Evolutionary conservation across 2,888 invertebrate genomes (phyloP).

Genomic region (Mesorhabditis belari): DNA sequence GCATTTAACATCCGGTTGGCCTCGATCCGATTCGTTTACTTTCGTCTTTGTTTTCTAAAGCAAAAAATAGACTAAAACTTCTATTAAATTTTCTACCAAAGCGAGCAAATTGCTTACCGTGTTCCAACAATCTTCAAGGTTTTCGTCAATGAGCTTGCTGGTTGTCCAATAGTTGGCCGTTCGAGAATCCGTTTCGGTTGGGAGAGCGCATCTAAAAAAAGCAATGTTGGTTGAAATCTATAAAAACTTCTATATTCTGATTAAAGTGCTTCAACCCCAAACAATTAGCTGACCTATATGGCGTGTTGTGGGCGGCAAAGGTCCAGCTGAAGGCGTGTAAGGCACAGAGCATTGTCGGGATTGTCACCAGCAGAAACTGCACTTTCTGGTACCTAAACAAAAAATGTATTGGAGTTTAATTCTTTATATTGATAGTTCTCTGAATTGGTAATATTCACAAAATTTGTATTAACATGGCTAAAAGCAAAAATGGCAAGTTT

Average conservation of each 20-base stretch:
- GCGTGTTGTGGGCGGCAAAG: slow-evolving; percentile 45
- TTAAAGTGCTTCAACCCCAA: no score
- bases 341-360: slow-evolving; percentile 50
- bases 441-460: no score
- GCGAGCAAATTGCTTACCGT: no score
- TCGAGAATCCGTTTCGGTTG: not conserved
- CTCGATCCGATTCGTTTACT: no score
- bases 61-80: no score
- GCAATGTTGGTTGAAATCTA: not conserved
- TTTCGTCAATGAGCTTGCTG: not conserved
- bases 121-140: not conserved
- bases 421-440: no score
- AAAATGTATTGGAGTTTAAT: not conserved
- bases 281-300: slow-evolving; percentile 25
- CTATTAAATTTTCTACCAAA: not conserved
- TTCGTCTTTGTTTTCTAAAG: no score
- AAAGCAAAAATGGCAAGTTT: no score
- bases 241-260: no score
- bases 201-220: not conserved
- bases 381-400: slow-evolving; percentile 26
- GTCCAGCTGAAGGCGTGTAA: slow-evolving; percentile 53
- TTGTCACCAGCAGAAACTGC: slow-evolving; percentile 50
- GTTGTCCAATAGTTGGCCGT: not conserved
- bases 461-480: no score
- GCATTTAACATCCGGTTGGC: slow-evolving; percentile 8